Percentiles rank a stretch among this genome's conserved stretches.
phyloP scores from a whole-genome alignment of 1,140 invertebrate genomes.

The Drosophila insularis region DNA sequence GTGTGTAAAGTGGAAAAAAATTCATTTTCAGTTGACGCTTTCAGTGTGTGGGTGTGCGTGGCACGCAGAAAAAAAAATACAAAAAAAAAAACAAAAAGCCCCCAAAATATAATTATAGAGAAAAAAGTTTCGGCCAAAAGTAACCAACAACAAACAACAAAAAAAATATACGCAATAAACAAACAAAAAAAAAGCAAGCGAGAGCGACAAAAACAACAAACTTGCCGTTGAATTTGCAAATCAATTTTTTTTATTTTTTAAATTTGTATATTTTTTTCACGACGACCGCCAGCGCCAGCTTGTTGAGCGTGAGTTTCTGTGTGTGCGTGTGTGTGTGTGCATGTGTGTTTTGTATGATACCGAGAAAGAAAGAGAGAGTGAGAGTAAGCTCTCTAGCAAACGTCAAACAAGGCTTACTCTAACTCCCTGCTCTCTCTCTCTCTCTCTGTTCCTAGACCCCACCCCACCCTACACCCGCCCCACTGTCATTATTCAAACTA shows the following conservation, averaged over 20 bases:
- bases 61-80: constrained; percentile 53
- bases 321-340: constrained; percentile 14
- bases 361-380: constrained; percentile 12
- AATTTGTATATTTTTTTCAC: constrained; percentile 4
- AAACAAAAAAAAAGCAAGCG: constrained; percentile 35
- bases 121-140: constrained; percentile 45
- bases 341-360: not conserved
- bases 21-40: constrained; percentile 77
- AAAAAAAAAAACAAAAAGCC: constrained; percentile 31
- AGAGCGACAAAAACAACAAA: constrained; percentile 16
- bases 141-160: constrained; percentile 16
- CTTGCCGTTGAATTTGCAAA: constrained; percentile 57
- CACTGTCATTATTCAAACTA: not conserved
- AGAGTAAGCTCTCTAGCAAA: constrained; percentile 5
- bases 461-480: not conserved
- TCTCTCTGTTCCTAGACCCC: not conserved
- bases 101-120: constrained; percentile 26
- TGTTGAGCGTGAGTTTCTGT: constrained; percentile 66
- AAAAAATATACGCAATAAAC: constrained; percentile 50
- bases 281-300: constrained; percentile 64
- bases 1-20: constrained; percentile 70
- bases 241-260: constrained; percentile 41
- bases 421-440: not conserved
- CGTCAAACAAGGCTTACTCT: constrained; percentile 21
- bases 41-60: constrained; percentile 68